phyloP scores from a whole-genome alignment of 2,888 invertebrate genomes.

The Drosophila nr. medialis region DNA sequence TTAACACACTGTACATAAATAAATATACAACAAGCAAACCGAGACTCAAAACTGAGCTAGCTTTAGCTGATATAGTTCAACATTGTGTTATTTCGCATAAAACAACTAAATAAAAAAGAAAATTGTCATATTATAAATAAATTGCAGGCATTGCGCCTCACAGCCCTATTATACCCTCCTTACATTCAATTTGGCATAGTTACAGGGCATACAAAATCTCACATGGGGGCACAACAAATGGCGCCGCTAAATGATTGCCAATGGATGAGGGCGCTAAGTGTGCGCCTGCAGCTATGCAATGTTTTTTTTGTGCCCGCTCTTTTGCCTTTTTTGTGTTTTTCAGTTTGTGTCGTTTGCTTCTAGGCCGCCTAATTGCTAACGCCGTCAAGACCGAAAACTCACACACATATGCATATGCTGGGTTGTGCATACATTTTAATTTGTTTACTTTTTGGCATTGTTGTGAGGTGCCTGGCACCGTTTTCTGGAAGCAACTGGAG shows the following conservation, averaged over 20 bases:
- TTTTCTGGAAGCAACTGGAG: conserved; percentile 15
- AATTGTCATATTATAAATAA: background rate
- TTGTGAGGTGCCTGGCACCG: conserved; percentile 62
- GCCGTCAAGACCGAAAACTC: conserved; percentile 56
- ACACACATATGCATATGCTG: conserved; percentile 15
- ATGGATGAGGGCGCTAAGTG: conserved; percentile 46
- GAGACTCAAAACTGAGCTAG: background rate
- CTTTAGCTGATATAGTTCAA: background rate
- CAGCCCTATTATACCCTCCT: too few species aligned
- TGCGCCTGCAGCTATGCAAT: conserved; percentile 69
- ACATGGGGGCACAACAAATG: conserved; percentile 45
- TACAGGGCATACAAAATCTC: conserved; percentile 22
- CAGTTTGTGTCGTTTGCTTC: conserved; percentile 12
- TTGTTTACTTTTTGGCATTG: conserved; percentile 74
- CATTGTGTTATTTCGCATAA: background rate
- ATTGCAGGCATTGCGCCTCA: background rate
- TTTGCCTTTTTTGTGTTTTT: background rate
- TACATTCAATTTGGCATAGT: background rate
- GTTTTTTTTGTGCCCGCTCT: conserved; percentile 23
- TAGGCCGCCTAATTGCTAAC: conserved; percentile 53
- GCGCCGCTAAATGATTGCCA: conserved; percentile 64
- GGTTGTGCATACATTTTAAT: conserved; percentile 76
- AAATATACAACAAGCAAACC: background rate
- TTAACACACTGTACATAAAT: background rate
- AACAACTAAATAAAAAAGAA: background rate